A percentile compares a stretch with the other conserved stretches of the same genome.
phyloP scores from a whole-genome alignment of 1,140 invertebrate species.

The Ridgeia piscesae region DNA sequence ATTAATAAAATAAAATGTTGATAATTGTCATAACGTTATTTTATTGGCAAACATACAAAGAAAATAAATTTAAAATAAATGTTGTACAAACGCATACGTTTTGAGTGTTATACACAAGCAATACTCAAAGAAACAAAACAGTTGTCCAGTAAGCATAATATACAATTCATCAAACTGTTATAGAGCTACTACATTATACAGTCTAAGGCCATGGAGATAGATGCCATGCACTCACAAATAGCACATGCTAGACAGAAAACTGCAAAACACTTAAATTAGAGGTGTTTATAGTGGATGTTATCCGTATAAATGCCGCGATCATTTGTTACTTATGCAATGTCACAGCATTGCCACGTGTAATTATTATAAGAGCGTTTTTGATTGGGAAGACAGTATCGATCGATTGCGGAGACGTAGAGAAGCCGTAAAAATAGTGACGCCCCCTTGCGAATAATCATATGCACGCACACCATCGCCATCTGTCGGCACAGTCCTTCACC shows the following conservation, averaged over 20 bases:
- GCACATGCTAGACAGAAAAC: not conserved
- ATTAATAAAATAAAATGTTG: too few relatives aligned
- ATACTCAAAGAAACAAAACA: too few relatives aligned
- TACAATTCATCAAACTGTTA: too few relatives aligned
- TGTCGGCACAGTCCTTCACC: not conserved
- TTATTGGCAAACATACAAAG: too few relatives aligned
- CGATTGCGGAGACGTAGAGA: not conserved
- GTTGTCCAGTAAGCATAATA: too few relatives aligned
- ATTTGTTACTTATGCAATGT: not conserved
- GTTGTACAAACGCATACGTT: too few relatives aligned
- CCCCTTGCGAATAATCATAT: slow-evolving; percentile 5
- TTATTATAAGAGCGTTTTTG: not conserved
- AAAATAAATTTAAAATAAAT: too few relatives aligned
- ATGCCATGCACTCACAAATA: too few relatives aligned
- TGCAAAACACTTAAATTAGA: not conserved
- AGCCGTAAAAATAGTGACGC: slow-evolving; percentile 4
- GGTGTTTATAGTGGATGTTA: not conserved
- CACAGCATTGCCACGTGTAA: slow-evolving; percentile 2
- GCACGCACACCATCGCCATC: not conserved
- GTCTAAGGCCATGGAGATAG: too few relatives aligned
- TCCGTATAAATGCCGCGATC: not conserved
- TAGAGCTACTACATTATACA: too few relatives aligned
- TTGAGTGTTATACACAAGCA: too few relatives aligned
- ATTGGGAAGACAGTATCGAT: not conserved
- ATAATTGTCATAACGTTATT: too few relatives aligned